phyloP scores from a whole-genome alignment of 2,797 vertebrate genomes.

The Myotis pilosus region DNA sequence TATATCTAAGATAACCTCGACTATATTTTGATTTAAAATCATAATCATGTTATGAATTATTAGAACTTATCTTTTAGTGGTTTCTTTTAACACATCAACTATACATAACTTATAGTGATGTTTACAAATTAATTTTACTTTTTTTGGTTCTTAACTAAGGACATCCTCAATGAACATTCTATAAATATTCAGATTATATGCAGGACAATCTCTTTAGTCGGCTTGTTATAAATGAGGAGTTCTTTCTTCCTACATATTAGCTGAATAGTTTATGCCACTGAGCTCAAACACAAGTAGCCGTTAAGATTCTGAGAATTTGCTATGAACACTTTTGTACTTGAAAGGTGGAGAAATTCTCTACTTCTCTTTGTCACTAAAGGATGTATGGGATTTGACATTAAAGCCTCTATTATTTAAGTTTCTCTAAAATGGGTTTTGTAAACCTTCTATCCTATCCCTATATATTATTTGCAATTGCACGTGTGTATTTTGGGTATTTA shows the following conservation, averaged over 20 bases:
- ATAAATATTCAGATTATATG: not conserved
- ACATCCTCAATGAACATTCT: not conserved
- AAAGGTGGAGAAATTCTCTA: constrained; percentile 23
- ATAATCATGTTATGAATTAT: not conserved
- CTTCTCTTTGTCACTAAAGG: not conserved
- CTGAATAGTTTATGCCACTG: not conserved
- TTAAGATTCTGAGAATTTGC: constrained; percentile 33
- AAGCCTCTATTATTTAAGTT: constrained; percentile 45
- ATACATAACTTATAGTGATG: not conserved
- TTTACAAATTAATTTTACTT: constrained; percentile 16
- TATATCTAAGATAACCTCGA: not conserved
- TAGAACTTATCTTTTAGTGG: not conserved
- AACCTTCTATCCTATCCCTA: not conserved
- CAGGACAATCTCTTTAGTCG: not conserved
- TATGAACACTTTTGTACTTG: constrained; percentile 21
- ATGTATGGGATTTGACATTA: constrained; percentile 19
- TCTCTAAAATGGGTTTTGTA: not conserved
- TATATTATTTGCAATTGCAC: not conserved
- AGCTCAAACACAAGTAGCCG: not conserved
- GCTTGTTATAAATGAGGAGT: not conserved
- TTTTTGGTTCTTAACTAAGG: constrained; percentile 29
- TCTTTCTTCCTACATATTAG: not conserved
- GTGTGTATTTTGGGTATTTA: not conserved
- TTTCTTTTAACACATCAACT: not conserved
- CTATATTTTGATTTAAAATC: not conserved